Conservation (phyloP, 2,113 vertebrate genomes). For the Otocyon megalotis region DNA sequence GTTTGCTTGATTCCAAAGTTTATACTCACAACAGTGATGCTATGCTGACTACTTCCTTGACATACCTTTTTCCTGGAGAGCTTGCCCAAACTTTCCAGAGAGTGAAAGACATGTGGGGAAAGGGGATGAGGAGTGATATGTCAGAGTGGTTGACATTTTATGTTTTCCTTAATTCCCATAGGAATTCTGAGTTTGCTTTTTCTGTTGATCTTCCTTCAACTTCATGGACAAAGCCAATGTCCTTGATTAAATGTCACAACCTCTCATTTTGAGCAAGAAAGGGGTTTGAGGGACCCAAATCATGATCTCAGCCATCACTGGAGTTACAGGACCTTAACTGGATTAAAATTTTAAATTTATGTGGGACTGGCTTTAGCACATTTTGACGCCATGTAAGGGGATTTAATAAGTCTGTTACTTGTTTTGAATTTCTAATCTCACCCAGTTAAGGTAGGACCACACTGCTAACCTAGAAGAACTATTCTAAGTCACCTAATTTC, state of each 20-base stretch:
- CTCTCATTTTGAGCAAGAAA: not conserved
- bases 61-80: not conserved
- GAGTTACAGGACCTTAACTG: not conserved
- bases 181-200: not conserved
- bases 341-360: conserved; percentile 35
- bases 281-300: not conserved
- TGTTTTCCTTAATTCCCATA: not conserved
- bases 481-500: not conserved
- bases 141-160: not conserved
- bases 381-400: not conserved
- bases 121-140: not conserved
- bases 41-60: not conserved
- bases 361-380: not conserved
- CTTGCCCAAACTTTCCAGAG: not conserved
- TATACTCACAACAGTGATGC: not conserved
- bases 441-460: not conserved
- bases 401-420: not conserved
- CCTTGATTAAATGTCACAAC: not conserved
- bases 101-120: not conserved
- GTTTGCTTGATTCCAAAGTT: not conserved
- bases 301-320: not conserved
- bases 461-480: not conserved
- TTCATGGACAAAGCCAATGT: not conserved
- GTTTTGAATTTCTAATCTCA: conserved; percentile 54
- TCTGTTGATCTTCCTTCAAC: not conserved